A percentile compares a stretch with the other conserved stretches of the same genome.
Conservation (phyloP, 2,888 invertebrate genomes). For the Lucinisca nassula region DNA sequence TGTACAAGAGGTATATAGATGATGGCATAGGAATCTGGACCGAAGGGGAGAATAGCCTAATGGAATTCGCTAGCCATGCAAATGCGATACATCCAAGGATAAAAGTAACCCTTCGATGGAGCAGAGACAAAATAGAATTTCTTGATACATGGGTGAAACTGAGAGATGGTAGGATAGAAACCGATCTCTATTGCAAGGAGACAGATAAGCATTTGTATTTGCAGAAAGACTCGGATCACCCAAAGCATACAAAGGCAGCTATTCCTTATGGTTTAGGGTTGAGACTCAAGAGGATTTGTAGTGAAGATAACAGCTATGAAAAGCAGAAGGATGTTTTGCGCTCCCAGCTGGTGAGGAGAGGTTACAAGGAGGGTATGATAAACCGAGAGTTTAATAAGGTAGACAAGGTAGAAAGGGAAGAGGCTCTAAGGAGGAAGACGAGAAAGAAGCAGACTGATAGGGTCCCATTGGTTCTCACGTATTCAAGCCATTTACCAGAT, state of each 20-base stretch:
- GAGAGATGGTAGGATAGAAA: conserved; percentile 4
- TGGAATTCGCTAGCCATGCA: background rate
- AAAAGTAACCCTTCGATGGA: background rate
- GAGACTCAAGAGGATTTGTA: background rate
- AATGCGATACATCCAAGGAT: conserved; percentile 1
- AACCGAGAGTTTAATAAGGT: background rate
- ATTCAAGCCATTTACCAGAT: background rate
- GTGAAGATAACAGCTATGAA: background rate
- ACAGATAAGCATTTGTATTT: conserved; percentile 7
- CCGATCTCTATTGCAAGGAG: background rate
- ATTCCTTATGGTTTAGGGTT: background rate
- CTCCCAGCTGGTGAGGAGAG: background rate
- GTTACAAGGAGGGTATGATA: background rate
- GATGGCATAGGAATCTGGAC: conserved; percentile 7
- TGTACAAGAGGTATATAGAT: conserved; percentile 8
- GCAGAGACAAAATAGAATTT: background rate
- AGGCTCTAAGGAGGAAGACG: background rate
- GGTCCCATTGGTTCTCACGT: background rate
- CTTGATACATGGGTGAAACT: background rate
- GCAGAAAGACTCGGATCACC: background rate
- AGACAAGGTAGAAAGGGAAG: background rate
- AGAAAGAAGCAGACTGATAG: background rate
- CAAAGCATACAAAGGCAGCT: background rate
- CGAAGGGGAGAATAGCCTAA: background rate
- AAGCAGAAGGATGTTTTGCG: background rate